Evolutionary conservation across 2,888 invertebrate genomes (phyloP), one percentile per base, ranked within the genome.

Genomic region (Polylopha cassiicola): DNA sequence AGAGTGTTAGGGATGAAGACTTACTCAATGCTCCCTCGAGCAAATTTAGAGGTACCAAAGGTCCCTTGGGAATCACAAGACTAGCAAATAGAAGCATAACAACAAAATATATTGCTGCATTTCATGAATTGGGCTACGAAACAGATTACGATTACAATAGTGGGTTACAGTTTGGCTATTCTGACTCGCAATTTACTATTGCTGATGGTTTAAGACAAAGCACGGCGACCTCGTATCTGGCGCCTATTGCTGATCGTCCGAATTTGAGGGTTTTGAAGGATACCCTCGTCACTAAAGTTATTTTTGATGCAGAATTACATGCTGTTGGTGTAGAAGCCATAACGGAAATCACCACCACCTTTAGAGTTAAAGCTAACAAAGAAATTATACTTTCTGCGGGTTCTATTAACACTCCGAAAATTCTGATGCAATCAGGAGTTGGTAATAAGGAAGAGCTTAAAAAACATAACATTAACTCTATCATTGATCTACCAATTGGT

Each of bases 61-160:
- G 86, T 84, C 0, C 89, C 89, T 54, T 90, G 3, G 18, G 30
- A 10, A 18, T 30, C 0, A 30, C 30, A 2, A 8, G 30, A 4
- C 30, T 18, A 6, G 8, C 18, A 1, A 18, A 18, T 17, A n/a
- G n/a, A n/a, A 3, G 13, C 1, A 17, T 8, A 21, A 46, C 18
- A 5, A 39, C 41, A 18, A 11, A 43, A 6, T 58, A 54, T 33
- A 46, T 67, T 4, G 24, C 57, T 10, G 60, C 65, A 0, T 67
- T 73, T 23, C 43, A 52, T 38, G 65, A 74, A 41, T 54, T 60
- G n/a, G 68, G 72, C 2, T 56, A 65, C 34, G 30, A 57, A 2
- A 46, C 67, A 4, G 42, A 57, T 2, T 31, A 50, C 6, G 73
- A 73, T 27, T 45, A 51, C 1, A 73, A 71, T 37, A 68, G 62